Evolutionary conservation across 2,888 invertebrate species (phyloP), one percentile per base, ranked within the genome.

Genomic region (Tiphia femorata): DNA sequence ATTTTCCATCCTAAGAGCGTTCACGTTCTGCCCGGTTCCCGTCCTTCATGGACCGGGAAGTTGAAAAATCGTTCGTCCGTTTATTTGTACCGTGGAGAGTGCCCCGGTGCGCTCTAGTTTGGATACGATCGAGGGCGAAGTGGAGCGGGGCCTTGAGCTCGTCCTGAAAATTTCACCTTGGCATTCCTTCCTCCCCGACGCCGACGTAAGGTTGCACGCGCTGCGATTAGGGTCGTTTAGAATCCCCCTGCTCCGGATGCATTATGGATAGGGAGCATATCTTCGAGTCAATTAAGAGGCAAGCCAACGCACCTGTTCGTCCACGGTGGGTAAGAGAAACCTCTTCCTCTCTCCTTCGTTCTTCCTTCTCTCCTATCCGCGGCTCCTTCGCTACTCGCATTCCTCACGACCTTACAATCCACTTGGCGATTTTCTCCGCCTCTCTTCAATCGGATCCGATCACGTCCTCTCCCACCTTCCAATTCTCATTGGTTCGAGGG

Each of bases 231-330:
- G 67, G 55, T 61, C 62, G 52, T 64, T 70, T 70, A 67, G 65
- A 64, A 58, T 62, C 53, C 33, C 47, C 56, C 67, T n/a, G n/a
- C n/a, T n/a, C n/a, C n/a, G 71, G 70, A 67, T 70, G 70, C 62
- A 71, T 72, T 72, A 71, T 70, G 71, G 70, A 70, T 72, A 54
- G 66, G 55, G 60, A 50, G 62, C 59, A 68, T 64, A 67, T 67
- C 59, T 58, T 56, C 48, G 61, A 68, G 64, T 71, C 72, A 71
- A 72, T 72, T 72, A 72, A 70, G 64, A 56, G 52, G 61, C 43
- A 42, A 56, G 61, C 50, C 50, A 62, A 46, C 55, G 66, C 68
- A 68, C 68, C 64, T 61, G 68, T 66, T 59, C 48, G 23, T 43
- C 29, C 40, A 27, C 52, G 49, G 14, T 33, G 14, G 33, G 6